These are phyloP conservation scores for Nomada hirtipes DNA, from an alignment of 2,888 invertebrate genomes.

Conservation along the genomic window DNA sequence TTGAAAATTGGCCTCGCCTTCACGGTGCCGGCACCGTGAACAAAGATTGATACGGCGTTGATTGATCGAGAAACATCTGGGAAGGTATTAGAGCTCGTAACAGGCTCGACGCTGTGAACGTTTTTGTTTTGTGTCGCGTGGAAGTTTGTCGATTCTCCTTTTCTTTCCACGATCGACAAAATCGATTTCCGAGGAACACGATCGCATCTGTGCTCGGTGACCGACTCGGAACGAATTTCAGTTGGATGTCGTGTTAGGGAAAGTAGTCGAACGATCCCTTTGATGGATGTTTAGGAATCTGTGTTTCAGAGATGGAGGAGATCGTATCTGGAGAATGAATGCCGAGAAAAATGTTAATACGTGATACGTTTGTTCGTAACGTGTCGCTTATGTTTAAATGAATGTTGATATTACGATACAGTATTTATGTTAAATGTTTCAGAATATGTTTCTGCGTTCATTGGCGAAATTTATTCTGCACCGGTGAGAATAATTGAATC, in stretches of 20 bases:
- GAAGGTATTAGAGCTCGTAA: conserved; percentile 18
- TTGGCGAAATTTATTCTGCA: too few relatives aligned
- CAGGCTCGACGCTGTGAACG: conserved; percentile 10
- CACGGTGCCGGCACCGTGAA: background rate
- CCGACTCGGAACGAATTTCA: conserved; percentile 6
- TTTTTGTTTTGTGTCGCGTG: conserved; percentile 21
- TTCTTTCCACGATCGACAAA: background rate
- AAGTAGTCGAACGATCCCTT: background rate
- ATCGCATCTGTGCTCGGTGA: background rate
- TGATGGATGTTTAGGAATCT: conserved; percentile 24
- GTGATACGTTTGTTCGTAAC: background rate
- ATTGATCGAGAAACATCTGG: conserved; percentile 26
- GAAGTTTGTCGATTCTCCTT: conserved; percentile 3
- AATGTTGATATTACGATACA: too few relatives aligned
- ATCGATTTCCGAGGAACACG: background rate
- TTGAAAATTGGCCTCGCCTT: background rate
- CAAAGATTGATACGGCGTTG: conserved; percentile 32
- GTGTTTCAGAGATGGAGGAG: background rate
- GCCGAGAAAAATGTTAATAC: background rate
- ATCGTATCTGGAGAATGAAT: background rate
- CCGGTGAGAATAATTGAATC: too few relatives aligned
- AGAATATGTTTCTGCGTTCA: too few relatives aligned
- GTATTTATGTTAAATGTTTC: too few relatives aligned
- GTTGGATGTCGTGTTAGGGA: conserved; percentile 1
- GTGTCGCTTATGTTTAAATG: too few relatives aligned